Conservation (phyloP, 2,113 vertebrate species). For the Ondatra zibethicus region DNA sequence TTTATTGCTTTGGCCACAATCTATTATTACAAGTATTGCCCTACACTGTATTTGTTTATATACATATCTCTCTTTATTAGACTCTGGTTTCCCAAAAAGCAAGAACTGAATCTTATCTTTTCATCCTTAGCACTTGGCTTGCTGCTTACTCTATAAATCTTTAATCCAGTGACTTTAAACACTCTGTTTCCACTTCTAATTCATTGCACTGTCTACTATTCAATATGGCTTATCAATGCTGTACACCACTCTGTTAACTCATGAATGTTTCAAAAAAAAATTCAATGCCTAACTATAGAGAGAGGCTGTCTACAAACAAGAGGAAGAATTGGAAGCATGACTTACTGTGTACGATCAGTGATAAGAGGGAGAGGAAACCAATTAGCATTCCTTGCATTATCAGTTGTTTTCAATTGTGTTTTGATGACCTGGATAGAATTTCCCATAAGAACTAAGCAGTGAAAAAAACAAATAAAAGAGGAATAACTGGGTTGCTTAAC, state of each 20-base stretch:
- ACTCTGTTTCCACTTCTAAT: neutral
- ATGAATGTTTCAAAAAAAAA: neutral
- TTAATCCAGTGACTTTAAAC: conserved; percentile 24
- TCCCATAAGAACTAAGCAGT: conserved; percentile 59
- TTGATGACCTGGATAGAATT: conserved; percentile 67
- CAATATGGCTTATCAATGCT: neutral
- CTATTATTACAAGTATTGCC: neutral
- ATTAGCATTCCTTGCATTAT: conserved; percentile 76
- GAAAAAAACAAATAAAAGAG: conserved; percentile 35
- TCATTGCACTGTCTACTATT: conserved; percentile 1
- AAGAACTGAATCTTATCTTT: conserved; percentile 43
- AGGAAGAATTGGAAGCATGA: conserved; percentile 67
- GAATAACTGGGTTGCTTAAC: conserved; percentile 4
- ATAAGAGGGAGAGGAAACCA: conserved; percentile 71
- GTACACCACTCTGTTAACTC: neutral
- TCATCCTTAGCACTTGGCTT: neutral
- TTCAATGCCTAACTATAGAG: conserved; percentile 12
- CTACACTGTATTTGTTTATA: conserved; percentile 13
- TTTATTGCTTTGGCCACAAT: conserved; percentile 53
- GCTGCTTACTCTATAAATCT: conserved; percentile 34
- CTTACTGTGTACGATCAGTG: conserved; percentile 45
- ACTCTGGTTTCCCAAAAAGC: neutral
- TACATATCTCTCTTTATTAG: neutral
- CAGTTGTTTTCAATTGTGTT: conserved; percentile 72
- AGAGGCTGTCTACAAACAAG: conserved; percentile 30